phyloP scores from a whole-genome alignment of 2,888 invertebrate species.

The Marasmarcha lunaedactyla region DNA sequence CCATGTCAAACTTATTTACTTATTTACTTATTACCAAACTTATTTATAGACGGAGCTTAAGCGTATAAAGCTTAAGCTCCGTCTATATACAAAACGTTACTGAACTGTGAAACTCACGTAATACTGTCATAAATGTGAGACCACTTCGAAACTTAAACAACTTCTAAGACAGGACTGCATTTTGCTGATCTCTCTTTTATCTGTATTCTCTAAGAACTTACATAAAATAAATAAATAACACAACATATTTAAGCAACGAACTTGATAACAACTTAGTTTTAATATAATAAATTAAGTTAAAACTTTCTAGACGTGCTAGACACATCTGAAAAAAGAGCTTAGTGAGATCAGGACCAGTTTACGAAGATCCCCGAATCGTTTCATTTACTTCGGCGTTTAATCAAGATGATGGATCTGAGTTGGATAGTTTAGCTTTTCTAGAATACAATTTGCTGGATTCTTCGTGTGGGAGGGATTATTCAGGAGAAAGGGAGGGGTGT shows the following conservation, averaged over 20 bases:
- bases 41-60: no score
- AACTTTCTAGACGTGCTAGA: neutral
- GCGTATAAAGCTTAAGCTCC: no score
- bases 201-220: neutral
- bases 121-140: neutral
- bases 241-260: no score
- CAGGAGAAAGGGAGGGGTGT: conserved; percentile 38
- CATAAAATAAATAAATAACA: neutral
- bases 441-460: conserved; percentile 22
- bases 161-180: neutral
- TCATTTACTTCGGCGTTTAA: conserved; percentile 11
- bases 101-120: no score
- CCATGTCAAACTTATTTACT: no score
- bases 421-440: conserved; percentile 42
- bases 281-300: neutral
- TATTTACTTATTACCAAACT: no score
- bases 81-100: no score
- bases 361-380: neutral
- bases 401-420: conserved; percentile 26
- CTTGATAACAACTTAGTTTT: no score
- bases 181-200: neutral
- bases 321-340: no score
- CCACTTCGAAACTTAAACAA: neutral
- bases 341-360: neutral
- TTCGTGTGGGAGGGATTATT: neutral